Percentiles rank a stretch among this genome's conserved stretches.
Evolutionary conservation across 2,797 vertebrate genomes (phyloP).

Genomic region (Pteronotus mesoamericanus): DNA sequence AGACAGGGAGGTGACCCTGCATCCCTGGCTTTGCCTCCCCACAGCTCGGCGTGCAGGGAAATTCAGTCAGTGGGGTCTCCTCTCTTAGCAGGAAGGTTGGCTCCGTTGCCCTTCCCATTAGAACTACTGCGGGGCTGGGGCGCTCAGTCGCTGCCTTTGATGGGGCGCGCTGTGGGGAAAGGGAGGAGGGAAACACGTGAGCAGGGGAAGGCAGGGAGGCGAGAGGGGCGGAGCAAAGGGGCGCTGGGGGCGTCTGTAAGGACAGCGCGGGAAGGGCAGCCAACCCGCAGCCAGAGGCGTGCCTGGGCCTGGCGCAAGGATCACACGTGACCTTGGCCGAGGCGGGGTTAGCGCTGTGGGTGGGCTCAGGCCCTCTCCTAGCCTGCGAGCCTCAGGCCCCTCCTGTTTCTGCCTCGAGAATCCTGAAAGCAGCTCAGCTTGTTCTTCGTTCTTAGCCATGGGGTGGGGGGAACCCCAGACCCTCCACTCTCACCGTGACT

Average conservation of each 20-base stretch:
- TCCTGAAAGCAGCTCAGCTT: background rate
- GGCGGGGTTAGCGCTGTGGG: background rate
- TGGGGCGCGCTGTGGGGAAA: background rate
- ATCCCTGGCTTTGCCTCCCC: background rate
- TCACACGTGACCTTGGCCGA: background rate
- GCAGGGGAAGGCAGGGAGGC: background rate
- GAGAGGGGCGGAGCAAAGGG: background rate
- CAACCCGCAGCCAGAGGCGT: background rate
- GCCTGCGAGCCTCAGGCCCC: background rate
- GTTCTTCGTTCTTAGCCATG: background rate
- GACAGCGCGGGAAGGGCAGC: background rate
- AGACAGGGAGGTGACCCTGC: background rate
- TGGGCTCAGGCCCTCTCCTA: rapidly evolving
- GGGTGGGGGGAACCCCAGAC: background rate
- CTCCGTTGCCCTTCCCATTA: background rate
- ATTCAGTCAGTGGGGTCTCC: background rate
- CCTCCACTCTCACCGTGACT: background rate
- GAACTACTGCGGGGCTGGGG: background rate
- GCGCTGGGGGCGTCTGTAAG: background rate
- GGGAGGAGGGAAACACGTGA: rapidly evolving
- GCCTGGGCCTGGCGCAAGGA: background rate
- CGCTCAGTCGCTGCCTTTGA: background rate
- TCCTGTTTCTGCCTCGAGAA: background rate
- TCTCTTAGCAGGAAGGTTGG: background rate
- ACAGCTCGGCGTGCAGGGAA: background rate